These are phyloP conservation scores for human DNA, from an alignment of 2,113 vertebrate genomes.

Conservation along the genomic window DNA sequence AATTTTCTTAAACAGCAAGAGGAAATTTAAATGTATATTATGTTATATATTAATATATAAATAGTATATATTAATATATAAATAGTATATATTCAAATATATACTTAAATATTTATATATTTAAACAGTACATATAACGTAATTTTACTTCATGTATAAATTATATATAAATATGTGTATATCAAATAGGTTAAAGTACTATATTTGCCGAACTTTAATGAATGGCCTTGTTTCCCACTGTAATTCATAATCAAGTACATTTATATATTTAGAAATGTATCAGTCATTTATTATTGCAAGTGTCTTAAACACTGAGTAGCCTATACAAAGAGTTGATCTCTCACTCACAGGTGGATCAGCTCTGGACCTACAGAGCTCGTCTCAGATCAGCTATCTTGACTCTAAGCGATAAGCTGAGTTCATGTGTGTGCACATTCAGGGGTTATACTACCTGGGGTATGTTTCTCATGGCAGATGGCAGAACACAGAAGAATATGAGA, in stretches of 20 bases:
- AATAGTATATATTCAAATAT: neutral
- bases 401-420: neutral
- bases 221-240: neutral
- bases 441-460: fast-evolving
- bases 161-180: neutral
- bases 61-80: neutral
- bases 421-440: neutral
- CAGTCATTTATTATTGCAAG: neutral
- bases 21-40: neutral
- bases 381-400: neutral
- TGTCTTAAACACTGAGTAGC: neutral
- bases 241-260: neutral
- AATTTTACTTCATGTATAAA: neutral
- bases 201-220: neutral
- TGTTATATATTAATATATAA: neutral
- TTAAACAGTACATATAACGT: neutral
- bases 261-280: neutral
- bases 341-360: neutral
- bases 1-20: neutral
- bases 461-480: neutral
- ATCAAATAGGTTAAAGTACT: neutral
- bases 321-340: neutral
- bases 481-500: neutral
- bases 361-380: neutral
- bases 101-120: too few relatives aligned